phyloP scores from a whole-genome alignment of 2,888 invertebrate genomes.

The Eulithis prunata region DNA sequence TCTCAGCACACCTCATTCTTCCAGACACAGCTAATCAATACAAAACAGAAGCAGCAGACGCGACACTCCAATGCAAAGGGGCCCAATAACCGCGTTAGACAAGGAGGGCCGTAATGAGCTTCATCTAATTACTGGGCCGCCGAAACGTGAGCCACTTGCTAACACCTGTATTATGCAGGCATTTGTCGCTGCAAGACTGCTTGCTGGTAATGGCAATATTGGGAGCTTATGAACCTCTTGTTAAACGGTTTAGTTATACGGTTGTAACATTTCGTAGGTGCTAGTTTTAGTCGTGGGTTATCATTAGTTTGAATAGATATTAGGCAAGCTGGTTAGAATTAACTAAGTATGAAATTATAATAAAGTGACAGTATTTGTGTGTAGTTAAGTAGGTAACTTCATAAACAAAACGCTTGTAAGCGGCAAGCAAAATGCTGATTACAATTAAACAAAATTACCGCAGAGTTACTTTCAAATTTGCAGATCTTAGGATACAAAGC shows the following conservation, averaged over 20 bases:
- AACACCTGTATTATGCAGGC: slow-evolving; percentile 59
- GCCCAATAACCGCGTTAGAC: slow-evolving; percentile 46
- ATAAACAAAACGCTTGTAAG: neutral
- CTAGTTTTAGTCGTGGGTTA: too few species aligned
- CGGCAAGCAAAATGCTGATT: neutral
- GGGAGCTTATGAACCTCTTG: slow-evolving; percentile 7
- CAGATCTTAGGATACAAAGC: slow-evolving; percentile 20
- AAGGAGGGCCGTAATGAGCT: slow-evolving; percentile 56
- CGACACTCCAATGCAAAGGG: slow-evolving; percentile 40
- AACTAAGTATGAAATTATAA: too few species aligned
- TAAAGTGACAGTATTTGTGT: neutral
- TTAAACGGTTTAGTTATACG: neutral
- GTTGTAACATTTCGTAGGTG: too few species aligned
- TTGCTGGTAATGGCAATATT: slow-evolving; percentile 20
- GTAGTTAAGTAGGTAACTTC: neutral
- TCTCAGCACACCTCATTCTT: slow-evolving; percentile 25
- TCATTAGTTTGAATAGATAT: too few species aligned
- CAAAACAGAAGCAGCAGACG: slow-evolving; percentile 33
- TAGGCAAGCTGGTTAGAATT: too few species aligned
- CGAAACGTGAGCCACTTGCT: slow-evolving; percentile 57
- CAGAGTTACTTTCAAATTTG: slow-evolving; percentile 12
- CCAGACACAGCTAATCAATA: slow-evolving; percentile 27
- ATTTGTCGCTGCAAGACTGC: slow-evolving; percentile 37
- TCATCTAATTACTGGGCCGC: slow-evolving; percentile 60
- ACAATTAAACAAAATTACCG: slow-evolving; percentile 4